Evolutionary conservation across 2,797 vertebrate genomes (phyloP), one percentile per base, ranked within the genome.

Genomic region (Malacoctenus gilli): DNA sequence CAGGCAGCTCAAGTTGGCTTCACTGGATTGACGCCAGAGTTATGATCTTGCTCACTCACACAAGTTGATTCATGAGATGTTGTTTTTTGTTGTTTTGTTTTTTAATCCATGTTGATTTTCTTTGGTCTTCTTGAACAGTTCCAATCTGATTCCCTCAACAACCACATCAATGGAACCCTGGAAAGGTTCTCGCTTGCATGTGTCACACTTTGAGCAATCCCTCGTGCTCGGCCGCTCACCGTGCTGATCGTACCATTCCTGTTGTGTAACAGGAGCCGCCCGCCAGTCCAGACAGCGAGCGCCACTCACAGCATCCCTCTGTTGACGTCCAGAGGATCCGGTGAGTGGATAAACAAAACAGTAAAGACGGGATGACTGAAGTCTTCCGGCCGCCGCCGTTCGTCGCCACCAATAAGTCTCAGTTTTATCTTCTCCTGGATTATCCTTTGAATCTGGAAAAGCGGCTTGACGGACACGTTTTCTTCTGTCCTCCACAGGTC

Each of bases 101-200:
- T n/a, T n/a, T n/a, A n/a, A n/a, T n/a, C n/a, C n/a, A n/a, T n/a
- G 12, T 47, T 35, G 10, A 52, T 10, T 39, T 2, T 56, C 2
- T 25, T 21, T 14, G 47, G 18, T 72, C 34, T 75, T 44, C 62
- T 48, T 68, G 10, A 53, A 40, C 69, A 90, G 89, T 32, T 1
- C 40, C 57, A 48, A 2, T 32, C 4, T 3, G 66, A 84, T 35
- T 20, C 16, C 73, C 83, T 78, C 74, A 82, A 68, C 65, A 83
- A 62, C 43, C 41, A 20, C 38, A n/a, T 59, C 1, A 60, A 40
- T 1, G 1, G n/a, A 13, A 35, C 4, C 36, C 21, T 34, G 20
- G 56, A 83, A 46, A 75, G 85, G 87, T 89, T 68, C 5, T 2
- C 12, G 22, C 38, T 49, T 10, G 5, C 30, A 38, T 13, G 34